A percentile compares a stretch with the other conserved stretches of the same genome.
phyloP scores from a whole-genome alignment of 2,797 vertebrate species.

The Scyliorhinus canicula region DNA sequence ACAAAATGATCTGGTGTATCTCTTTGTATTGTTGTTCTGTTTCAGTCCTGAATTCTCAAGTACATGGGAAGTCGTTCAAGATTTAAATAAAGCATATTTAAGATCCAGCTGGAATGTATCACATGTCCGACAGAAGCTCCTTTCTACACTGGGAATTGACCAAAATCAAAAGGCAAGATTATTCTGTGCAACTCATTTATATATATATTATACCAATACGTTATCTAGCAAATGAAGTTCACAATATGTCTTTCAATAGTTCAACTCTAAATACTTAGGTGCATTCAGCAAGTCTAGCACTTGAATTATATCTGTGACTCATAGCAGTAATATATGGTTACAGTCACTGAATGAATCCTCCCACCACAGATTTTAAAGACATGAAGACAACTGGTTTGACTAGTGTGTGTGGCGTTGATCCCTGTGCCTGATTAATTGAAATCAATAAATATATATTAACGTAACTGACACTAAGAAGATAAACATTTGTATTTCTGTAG shows the following conservation, averaged over 20 bases:
- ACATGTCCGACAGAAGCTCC: conserved; percentile 50
- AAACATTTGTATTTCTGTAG: background rate
- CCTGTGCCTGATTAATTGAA: background rate
- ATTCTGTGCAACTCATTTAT: background rate
- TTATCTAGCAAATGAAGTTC: background rate
- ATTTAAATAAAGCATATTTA: conserved; percentile 37
- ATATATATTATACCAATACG: background rate
- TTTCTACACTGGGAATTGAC: conserved; percentile 53
- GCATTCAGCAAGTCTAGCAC: too few species aligned
- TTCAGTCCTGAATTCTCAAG: background rate
- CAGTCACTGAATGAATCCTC: background rate
- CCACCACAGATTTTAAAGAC: background rate
- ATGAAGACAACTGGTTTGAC: background rate
- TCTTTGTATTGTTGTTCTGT: background rate
- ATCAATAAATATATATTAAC: background rate
- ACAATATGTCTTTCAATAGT: too few species aligned
- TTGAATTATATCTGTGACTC: background rate
- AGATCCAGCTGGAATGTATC: conserved; percentile 48
- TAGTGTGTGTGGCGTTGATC: background rate
- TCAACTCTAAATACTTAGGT: background rate
- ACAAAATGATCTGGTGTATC: background rate
- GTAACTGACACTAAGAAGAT: background rate
- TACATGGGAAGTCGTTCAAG: background rate
- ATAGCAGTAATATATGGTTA: background rate
- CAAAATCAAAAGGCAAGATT: conserved; percentile 51